Evolutionary conservation across 2,113 vertebrate genomes (phyloP).

Genomic region (Malurus alboscapulatus): DNA sequence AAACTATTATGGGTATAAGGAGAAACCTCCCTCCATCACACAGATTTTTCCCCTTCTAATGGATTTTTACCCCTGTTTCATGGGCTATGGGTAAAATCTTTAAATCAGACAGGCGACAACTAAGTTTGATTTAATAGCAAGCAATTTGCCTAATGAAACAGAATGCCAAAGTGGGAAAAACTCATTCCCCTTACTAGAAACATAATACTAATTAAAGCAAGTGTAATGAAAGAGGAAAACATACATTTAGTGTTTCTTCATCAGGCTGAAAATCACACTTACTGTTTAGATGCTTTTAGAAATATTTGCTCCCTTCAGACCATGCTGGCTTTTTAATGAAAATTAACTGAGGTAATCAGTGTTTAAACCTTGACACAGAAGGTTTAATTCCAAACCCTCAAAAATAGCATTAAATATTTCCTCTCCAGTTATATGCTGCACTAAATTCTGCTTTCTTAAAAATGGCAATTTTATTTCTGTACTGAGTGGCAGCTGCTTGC

Average conservation of each 20-base stretch:
- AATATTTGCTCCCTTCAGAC: background rate
- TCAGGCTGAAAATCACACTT: background rate
- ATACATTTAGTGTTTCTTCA: background rate
- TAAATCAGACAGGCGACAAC: background rate
- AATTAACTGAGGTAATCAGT: background rate
- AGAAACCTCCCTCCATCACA: background rate
- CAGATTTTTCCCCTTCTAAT: background rate
- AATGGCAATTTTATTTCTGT: background rate
- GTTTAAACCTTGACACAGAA: background rate
- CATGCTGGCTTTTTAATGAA: background rate
- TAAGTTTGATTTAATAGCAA: background rate
- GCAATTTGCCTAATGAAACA: background rate
- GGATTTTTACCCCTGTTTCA: background rate
- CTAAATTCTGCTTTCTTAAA: background rate
- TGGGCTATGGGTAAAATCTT: background rate
- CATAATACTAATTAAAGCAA: background rate
- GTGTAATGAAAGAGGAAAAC: background rate
- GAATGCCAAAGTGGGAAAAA: background rate
- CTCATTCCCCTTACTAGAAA: background rate
- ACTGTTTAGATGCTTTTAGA: background rate
- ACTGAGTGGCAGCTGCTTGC: background rate
- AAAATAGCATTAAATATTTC: background rate
- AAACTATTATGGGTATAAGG: fast-evolving
- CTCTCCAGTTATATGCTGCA: background rate
- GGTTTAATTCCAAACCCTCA: background rate